Conservation (phyloP, 2,888 invertebrate species). For the Tenthredo distinguenda region DNA sequence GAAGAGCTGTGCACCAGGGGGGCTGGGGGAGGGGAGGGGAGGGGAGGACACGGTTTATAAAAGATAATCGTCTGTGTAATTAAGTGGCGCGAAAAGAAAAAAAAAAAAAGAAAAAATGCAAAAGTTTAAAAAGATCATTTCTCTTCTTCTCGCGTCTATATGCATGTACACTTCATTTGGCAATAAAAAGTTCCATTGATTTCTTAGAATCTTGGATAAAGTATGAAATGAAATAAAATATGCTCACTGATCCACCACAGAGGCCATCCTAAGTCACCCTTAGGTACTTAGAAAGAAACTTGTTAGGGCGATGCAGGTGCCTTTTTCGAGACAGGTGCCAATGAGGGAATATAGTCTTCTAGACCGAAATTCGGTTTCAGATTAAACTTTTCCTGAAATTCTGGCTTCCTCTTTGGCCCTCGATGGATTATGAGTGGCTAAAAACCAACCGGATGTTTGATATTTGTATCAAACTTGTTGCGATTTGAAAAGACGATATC, state of each 20-base stretch:
- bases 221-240: no score
- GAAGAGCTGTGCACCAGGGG: neutral
- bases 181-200: neutral
- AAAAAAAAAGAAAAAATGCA: neutral
- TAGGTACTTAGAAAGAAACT: neutral
- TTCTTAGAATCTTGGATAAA: no score
- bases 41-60: neutral
- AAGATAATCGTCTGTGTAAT: slow-evolving; percentile 16
- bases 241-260: neutral
- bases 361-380: no score
- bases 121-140: neutral
- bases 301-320: neutral
- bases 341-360: neutral
- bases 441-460: no score
- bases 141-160: neutral
- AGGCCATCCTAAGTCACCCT: neutral
- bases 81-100: neutral
- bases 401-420: no score
- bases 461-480: no score
- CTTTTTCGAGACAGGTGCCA: neutral
- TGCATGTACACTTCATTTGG: neutral
- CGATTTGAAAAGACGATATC: no score
- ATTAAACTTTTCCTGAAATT: neutral
- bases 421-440: no score
- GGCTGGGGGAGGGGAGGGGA: neutral